Evolutionary conservation across 2,888 invertebrate genomes (phyloP), one percentile per base, ranked within the genome.

Genomic region (Marronus borbonicus): DNA sequence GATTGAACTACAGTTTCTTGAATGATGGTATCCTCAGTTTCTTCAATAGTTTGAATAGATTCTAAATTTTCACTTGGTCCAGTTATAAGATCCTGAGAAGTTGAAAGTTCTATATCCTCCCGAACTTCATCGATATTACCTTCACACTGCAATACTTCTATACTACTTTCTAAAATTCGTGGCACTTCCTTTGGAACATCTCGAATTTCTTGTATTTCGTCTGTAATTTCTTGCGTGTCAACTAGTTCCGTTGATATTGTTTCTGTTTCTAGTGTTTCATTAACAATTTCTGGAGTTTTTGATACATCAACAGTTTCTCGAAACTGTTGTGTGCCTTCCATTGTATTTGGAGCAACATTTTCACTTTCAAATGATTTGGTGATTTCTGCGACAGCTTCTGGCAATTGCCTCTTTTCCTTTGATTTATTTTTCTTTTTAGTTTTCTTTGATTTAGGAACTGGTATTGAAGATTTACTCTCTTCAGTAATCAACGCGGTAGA

Each of bases 21-120:
- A 60, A 39, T 14, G 76, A 60, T 76, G 72, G 75, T 69, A 60
- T 75, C 75, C 24, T 72, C 72, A 52, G 72, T 72, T 72, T 55
- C 52, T 52, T 58, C 55, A 2, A 17, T 17, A n/a, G 8, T 17
- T 58, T 58, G 17, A 58, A 20, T 17, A 58, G 8, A 8, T 2
- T 58, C 55, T 58, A 20, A 20, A 58, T 58, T 5, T 20, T 8
- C 20, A 8, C 8, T 20, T 8, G 8, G 20, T 58, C 24, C 20
- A 8, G n/a, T 3, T 58, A 20, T 2, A n/a, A 4, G 17, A 17
- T 58, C 55, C 10, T 58, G 55, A 24, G 55, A 8, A 20, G 55
- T 3, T 58, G 17, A 20, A 17, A 8, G 24, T 8, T 58, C 8
- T n/a, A 20, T n/a, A 3, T 17, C 2, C 2, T 58, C 55, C 4